These are phyloP conservation scores for Hyla sarda DNA, from an alignment of 2,113 vertebrate species.

Conservation along the genomic window DNA sequence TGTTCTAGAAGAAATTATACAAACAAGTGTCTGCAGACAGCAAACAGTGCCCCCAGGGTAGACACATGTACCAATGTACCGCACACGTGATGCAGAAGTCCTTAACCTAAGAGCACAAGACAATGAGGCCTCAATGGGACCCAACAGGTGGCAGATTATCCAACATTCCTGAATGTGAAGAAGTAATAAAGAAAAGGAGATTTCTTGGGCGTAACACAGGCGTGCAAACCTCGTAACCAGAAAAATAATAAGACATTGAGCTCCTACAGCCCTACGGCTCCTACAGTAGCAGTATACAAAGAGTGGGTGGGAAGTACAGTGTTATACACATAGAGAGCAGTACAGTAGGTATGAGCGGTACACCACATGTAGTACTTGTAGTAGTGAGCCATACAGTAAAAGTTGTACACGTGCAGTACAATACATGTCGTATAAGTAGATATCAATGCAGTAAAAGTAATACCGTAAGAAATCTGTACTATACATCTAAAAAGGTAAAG, in stretches of 20 bases:
- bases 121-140: background rate
- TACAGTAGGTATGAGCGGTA: background rate
- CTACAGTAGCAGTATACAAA: background rate
- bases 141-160: background rate
- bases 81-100: background rate
- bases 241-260: too few relatives aligned
- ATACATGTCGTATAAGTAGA: background rate
- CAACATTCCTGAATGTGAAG: background rate
- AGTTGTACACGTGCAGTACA: background rate
- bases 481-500: background rate
- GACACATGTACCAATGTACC: background rate
- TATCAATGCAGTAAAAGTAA: background rate
- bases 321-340: background rate
- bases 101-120: background rate
- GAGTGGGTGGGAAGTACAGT: background rate
- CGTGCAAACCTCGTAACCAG: background rate
- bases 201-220: background rate
- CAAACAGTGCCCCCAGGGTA: background rate
- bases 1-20: background rate
- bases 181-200: background rate
- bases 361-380: background rate
- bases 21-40: constrained; percentile 4
- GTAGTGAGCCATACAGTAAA: background rate
- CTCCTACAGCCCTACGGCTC: background rate
- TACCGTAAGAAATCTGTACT: background rate